phyloP scores from a whole-genome alignment of 92 coral and sea anemone genomes.

The Diadumene lineata region DNA sequence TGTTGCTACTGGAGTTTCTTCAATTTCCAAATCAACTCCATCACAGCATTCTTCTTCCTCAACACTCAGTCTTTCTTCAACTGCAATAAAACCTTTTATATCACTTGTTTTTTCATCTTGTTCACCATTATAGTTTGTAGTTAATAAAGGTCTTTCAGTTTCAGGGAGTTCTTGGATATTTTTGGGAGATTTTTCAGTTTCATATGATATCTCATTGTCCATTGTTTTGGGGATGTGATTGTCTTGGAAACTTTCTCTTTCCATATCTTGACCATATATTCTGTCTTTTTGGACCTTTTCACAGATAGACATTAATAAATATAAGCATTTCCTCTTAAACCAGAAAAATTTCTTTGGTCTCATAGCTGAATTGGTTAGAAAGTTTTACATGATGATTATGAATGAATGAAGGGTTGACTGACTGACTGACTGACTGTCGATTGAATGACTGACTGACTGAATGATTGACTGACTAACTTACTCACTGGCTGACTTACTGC shows the following conservation, averaged over 20 bases:
- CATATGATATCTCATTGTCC: neutral
- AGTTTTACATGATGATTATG: too few species aligned
- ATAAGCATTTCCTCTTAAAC: neutral
- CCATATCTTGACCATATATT: neutral
- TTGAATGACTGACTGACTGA: too few species aligned
- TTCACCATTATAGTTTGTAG: neutral
- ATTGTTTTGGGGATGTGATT: neutral
- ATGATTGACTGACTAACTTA: too few species aligned
- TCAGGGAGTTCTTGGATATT: neutral
- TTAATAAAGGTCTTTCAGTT: neutral
- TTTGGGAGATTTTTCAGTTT: neutral
- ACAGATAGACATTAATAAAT: neutral
- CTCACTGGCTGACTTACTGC: too few species aligned
- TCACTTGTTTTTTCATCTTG: neutral
- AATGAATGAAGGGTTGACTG: too few species aligned
- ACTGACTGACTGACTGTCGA: too few species aligned
- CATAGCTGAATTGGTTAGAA: too few species aligned
- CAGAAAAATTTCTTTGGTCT: neutral
- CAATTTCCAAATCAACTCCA: neutral
- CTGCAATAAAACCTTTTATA: neutral
- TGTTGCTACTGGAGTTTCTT: constrained; percentile 7
- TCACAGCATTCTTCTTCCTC: neutral
- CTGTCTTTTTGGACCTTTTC: neutral
- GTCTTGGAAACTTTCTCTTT: neutral
- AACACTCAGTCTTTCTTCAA: neutral